Evolutionary conservation across 2,888 invertebrate species (phyloP).

Genomic region (Lepetodrilus schrolli): DNA sequence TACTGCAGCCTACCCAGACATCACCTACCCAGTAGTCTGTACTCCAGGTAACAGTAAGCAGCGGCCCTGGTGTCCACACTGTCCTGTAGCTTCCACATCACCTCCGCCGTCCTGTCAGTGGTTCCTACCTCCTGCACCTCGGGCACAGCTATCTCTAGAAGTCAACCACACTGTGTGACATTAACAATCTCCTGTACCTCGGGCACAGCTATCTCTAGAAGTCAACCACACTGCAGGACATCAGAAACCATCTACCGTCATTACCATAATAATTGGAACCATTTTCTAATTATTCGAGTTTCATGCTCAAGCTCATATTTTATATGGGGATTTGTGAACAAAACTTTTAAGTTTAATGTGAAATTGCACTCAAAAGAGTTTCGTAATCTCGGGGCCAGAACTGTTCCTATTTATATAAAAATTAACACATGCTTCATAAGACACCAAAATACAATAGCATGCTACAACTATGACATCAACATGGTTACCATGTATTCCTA

Average conservation of each 20-base stretch:
- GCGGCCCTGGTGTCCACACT: background rate
- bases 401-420: too few species aligned
- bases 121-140: background rate
- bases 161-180: background rate
- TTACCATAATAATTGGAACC: background rate
- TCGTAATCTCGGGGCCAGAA: too few species aligned
- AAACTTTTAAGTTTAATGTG: too few species aligned
- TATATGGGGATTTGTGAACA: too few species aligned
- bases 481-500: too few species aligned
- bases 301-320: too few species aligned
- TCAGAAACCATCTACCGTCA: background rate
- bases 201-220: background rate
- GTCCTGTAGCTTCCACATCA: background rate
- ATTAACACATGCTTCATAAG: too few species aligned
- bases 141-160: background rate
- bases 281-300: too few species aligned
- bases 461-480: too few species aligned
- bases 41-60: background rate
- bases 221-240: background rate
- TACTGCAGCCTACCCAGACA: background rate
- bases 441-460: too few species aligned
- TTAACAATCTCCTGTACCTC: background rate
- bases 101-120: background rate
- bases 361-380: too few species aligned
- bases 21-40: constrained; percentile 2